These are phyloP conservation scores for Spicauda simplicius DNA, from an alignment of 2,888 invertebrate species.

Conservation along the genomic window DNA sequence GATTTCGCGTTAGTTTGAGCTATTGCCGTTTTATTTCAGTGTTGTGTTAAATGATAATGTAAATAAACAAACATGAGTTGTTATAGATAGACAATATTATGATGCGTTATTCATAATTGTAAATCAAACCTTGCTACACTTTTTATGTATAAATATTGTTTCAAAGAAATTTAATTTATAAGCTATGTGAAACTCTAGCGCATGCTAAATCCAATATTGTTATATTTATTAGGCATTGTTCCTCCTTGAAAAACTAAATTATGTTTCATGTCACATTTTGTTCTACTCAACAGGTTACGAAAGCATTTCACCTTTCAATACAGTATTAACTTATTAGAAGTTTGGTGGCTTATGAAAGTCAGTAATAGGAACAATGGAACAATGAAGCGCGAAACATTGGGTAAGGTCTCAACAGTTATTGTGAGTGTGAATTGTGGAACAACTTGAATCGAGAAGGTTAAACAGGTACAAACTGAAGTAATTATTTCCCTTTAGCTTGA, in stretches of 20 bases:
- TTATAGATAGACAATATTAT: too few species aligned
- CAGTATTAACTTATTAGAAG: background rate
- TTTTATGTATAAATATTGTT: too few species aligned
- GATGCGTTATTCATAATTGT: too few species aligned
- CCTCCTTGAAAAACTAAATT: background rate
- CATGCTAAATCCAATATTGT: too few species aligned
- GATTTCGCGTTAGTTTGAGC: background rate
- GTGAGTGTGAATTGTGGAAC: conserved; percentile 9
- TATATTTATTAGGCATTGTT: too few species aligned
- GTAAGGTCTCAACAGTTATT: conserved; percentile 1
- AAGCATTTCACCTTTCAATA: background rate
- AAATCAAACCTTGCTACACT: too few species aligned
- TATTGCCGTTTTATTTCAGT: background rate
- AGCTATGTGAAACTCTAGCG: too few species aligned
- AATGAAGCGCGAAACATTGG: conserved; percentile 3
- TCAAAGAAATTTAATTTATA: too few species aligned
- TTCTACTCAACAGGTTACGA: background rate
- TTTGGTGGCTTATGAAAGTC: background rate
- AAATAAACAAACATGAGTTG: background rate
- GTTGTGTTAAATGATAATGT: background rate
- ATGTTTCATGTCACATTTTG: too few species aligned
- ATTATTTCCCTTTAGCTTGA: conserved; percentile 3
- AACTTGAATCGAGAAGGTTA: conserved; percentile 13
- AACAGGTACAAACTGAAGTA: conserved; percentile 8
- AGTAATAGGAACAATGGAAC: conserved; percentile 1